A percentile compares a stretch with the other conserved stretches of the same genome.
Evolutionary conservation across 2,113 vertebrate species (phyloP).

Genomic region (Oncorhynchus masou): DNA sequence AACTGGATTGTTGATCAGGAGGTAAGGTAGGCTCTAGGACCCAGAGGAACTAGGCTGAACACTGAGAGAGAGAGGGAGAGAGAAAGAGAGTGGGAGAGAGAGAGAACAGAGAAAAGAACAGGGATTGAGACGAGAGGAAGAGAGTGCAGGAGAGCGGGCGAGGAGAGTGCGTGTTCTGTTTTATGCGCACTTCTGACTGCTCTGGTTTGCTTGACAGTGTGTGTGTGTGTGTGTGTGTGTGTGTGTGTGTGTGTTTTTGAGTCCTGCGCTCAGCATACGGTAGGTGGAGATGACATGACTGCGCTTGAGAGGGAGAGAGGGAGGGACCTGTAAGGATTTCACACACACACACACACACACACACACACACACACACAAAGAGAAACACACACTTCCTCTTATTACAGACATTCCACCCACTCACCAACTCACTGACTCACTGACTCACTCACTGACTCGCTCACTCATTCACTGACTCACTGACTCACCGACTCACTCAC

Average conservation of each 20-base stretch:
- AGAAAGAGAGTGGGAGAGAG: constrained; percentile 23
- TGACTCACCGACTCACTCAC: too few relatives aligned
- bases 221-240: not conserved
- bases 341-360: not conserved
- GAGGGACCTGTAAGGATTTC: not conserved
- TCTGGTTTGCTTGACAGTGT: constrained; percentile 51
- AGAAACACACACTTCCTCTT: not conserved
- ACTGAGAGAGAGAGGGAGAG: constrained; percentile 23
- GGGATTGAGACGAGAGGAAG: not conserved
- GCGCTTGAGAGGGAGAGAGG: constrained; percentile 68
- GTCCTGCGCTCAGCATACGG: not conserved
- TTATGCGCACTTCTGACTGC: not conserved
- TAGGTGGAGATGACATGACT: constrained; percentile 72
- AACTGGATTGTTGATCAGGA: constrained; percentile 7
- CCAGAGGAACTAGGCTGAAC: constrained; percentile 54
- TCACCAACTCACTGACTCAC: not conserved
- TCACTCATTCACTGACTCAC: not conserved
- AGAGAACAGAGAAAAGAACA: not conserved
- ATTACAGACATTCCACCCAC: not conserved
- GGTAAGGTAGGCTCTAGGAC: constrained; percentile 56
- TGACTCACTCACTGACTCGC: not conserved
- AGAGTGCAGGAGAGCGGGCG: constrained; percentile 38
- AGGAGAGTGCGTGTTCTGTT: constrained; percentile 57
- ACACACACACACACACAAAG: not conserved
- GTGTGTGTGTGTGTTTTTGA: not conserved